Percentiles rank a stretch among this genome's conserved stretches.
These are phyloP conservation scores for Aurelia aurita DNA, from an alignment of 30 jellyfish, hydroid and myxozoan genomes.

Conservation along the genomic window DNA sequence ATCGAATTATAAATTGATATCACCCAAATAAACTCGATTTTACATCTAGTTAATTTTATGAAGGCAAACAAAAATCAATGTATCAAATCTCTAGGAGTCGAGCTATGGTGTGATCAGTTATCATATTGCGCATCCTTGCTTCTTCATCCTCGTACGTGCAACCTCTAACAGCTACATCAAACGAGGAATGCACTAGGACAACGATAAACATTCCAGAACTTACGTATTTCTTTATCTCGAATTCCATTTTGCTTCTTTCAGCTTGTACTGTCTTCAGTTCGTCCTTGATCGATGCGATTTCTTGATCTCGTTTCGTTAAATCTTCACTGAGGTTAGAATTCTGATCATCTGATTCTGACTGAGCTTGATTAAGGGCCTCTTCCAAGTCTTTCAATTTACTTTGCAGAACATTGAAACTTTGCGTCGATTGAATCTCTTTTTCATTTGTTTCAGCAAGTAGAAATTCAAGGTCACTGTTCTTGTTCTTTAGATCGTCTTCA, in stretches of 20 bases:
- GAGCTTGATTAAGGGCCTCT: slow-evolving; percentile 40
- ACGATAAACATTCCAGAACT: not conserved
- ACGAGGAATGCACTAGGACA: not conserved
- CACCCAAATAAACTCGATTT: no score
- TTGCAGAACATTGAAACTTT: slow-evolving; percentile 39
- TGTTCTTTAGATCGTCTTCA: slow-evolving; percentile 57
- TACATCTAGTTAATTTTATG: no score
- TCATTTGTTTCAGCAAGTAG: slow-evolving; percentile 61
- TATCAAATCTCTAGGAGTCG: no score
- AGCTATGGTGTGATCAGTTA: no score
- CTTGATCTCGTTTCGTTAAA: slow-evolving; percentile 41
- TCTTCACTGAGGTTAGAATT: slow-evolving; percentile 33
- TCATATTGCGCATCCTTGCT: no score
- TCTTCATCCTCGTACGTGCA: no score
- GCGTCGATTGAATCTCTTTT: slow-evolving; percentile 63
- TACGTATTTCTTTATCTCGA: slow-evolving; percentile 74
- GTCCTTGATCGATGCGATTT: slow-evolving; percentile 6
- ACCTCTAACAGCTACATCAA: not conserved
- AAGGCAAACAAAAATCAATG: no score
- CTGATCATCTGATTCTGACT: slow-evolving; percentile 53
- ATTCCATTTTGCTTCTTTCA: slow-evolving; percentile 51
- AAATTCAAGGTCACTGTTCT: slow-evolving; percentile 63
- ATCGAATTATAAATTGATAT: no score
- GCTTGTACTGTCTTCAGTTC: slow-evolving; percentile 46
- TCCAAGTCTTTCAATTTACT: slow-evolving; percentile 49